These are phyloP conservation scores for Ceratoteleas bidentatus DNA, from an alignment of 1,140 invertebrate genomes.

Conservation along the genomic window DNA sequence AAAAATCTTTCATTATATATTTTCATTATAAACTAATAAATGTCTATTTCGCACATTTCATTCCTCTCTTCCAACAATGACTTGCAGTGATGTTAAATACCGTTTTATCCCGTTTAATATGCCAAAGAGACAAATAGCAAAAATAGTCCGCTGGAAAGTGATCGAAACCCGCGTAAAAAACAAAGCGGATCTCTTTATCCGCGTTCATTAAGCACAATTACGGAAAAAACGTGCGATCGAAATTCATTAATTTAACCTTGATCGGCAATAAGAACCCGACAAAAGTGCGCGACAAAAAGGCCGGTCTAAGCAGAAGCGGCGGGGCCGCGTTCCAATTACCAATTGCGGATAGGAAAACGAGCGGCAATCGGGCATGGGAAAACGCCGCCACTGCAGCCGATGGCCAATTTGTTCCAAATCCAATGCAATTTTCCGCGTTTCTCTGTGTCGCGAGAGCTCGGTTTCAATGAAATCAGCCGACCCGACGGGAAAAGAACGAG, in stretches of 20 bases:
- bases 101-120: background rate
- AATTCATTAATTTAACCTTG: constrained; percentile 36
- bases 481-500: constrained; percentile 21
- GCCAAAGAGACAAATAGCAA: background rate
- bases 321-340: constrained; percentile 42
- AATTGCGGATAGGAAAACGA: constrained; percentile 47
- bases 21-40: too few relatives aligned
- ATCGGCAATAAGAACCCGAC: constrained; percentile 21
- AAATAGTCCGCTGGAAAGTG: constrained; percentile 12
- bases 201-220: constrained; percentile 29
- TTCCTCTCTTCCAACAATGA: background rate
- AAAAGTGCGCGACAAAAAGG: constrained; percentile 29
- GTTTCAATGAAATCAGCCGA: constrained; percentile 28
- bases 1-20: too few relatives aligned
- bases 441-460: constrained; percentile 30
- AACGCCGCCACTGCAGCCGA: constrained; percentile 16
- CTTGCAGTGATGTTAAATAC: background rate
- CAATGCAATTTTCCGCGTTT: constrained; percentile 50
- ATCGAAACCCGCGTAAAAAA: background rate
- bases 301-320: constrained; percentile 20
- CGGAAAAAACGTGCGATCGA: constrained; percentile 22
- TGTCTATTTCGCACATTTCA: too few relatives aligned
- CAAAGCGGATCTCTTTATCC: constrained; percentile 13
- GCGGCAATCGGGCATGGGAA: constrained; percentile 17
- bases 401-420: constrained; percentile 49